Conservation (phyloP, 1,140 invertebrate genomes). For the Rhizoglyphus robini region DNA sequence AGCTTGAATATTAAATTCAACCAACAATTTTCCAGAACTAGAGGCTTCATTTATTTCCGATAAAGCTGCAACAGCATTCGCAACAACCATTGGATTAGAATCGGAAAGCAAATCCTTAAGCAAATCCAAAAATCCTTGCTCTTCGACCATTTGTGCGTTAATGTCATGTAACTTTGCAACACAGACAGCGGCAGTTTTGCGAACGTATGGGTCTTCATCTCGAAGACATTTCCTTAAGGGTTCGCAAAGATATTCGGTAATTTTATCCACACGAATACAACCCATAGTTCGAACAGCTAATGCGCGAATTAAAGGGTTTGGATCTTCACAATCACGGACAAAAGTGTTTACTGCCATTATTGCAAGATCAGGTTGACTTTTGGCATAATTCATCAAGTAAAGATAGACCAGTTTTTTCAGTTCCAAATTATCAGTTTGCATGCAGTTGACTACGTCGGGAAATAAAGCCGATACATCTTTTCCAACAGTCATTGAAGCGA, state of each 20-base stretch:
- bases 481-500: conserved; percentile 99
- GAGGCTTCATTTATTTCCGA: conserved; percentile 97
- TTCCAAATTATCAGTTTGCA: conserved; percentile 99
- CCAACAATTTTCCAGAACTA: conserved; percentile 72
- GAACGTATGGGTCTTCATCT: conserved; percentile 98
- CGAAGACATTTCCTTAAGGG: conserved; percentile 94
- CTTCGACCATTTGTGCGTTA: conserved; percentile 89
- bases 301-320: conserved; percentile 95
- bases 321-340: conserved; percentile 99
- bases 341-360: conserved; percentile 99
- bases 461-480: conserved; percentile 70
- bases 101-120: conserved; percentile 92
- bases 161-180: conserved; percentile 99
- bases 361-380: conserved; percentile 99
- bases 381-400: conserved; percentile 99
- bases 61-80: conserved; percentile 95
- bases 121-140: conserved; percentile 95
- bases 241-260: conserved; percentile 98
- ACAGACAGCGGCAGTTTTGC: conserved; percentile 98
- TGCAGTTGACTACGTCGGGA: conserved; percentile 98
- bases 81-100: conserved; percentile 99
- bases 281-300: conserved; percentile 99
- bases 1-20: conserved; percentile 93
- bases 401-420: conserved; percentile 98
- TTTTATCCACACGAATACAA: conserved; percentile 98